Base-by-base conservation (phyloP, 2,797 vertebrate species). In the Dicrostonyx torquatus region DNA sequence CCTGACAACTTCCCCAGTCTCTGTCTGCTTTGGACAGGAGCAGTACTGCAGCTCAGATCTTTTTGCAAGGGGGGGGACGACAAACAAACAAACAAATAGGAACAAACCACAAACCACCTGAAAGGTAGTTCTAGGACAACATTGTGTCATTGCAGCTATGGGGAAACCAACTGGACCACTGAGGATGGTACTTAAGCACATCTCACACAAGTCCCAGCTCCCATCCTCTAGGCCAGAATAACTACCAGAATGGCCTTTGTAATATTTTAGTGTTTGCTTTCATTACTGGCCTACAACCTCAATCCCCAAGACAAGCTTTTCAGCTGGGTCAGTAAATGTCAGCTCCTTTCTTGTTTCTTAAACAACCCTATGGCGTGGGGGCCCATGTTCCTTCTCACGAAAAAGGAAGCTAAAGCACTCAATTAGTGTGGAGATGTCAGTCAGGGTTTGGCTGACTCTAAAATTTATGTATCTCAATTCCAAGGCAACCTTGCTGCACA, bases 401-500 rank as follows among this genome's bases (percentile, higher is more conserved):
- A 66, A 20, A 45, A 85, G 66, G 90, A 73, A 31, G 55, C 12
- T 6, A 40, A 55, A 90, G 8, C 85, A 79, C 80, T 10, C 64
- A 68, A 60, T 70, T n/a, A 62, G 87, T 90, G 75, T 84, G 15
- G 89, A 93, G 87, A 93, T 91, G 73, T 43, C 18, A 78, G 68
- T 90, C 80, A 68, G 34, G 15, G 68, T 78, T 94, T 89, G 76
- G 15, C 80, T 31, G 48, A 70, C 77, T 87, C 77, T 80, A 55
- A 77, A 83, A 87, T 87, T 37, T 77, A 37, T 73, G 89, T 26
- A 68, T 94, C 77, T 93, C 18, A 75, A 13, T 80, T 40, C 0
- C 5, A 58, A 58, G 90, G 93, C 87, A 24, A 31, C 72, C 37
- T 60, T 66, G 64, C 60, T 87, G 40, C 72, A 31, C n/a, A 78